Conservation (phyloP, 2,113 vertebrate genomes). For the Cavia aperea region DNA sequence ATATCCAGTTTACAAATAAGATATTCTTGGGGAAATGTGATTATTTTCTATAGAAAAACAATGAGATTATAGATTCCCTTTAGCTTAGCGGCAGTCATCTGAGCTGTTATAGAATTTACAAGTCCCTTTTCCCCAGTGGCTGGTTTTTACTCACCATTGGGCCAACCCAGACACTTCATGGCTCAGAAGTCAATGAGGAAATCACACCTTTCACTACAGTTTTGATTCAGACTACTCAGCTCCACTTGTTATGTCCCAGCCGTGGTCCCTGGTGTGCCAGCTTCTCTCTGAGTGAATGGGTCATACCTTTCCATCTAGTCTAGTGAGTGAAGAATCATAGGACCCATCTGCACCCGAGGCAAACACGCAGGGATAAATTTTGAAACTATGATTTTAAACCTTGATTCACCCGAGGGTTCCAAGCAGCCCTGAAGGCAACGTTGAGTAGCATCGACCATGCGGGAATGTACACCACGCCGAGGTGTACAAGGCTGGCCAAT, state of each 20-base stretch:
- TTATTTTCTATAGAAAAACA: neutral
- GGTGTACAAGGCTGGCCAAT: too few relatives aligned
- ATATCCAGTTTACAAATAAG: slow-evolving; percentile 14
- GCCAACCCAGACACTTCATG: neutral
- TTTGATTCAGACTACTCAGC: neutral
- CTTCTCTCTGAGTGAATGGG: neutral
- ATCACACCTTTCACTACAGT: neutral
- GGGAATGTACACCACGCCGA: too few relatives aligned
- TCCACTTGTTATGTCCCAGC: neutral
- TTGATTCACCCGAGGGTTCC: slow-evolving; percentile 19
- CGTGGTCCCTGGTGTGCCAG: neutral
- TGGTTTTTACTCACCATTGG: neutral
- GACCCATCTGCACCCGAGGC: neutral
- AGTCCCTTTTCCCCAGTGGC: neutral
- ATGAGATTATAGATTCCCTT: neutral
- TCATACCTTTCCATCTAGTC: neutral
- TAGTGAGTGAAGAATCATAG: neutral
- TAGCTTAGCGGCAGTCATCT: neutral
- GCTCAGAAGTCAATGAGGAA: slow-evolving; percentile 1
- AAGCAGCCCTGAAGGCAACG: neutral
- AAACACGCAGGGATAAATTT: neutral
- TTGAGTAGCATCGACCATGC: neutral
- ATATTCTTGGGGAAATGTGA: neutral
- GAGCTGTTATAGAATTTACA: neutral
- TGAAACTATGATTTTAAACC: neutral